Conservation (phyloP, 2,888 invertebrate genomes). For the Caenorhabditis japonica region DNA sequence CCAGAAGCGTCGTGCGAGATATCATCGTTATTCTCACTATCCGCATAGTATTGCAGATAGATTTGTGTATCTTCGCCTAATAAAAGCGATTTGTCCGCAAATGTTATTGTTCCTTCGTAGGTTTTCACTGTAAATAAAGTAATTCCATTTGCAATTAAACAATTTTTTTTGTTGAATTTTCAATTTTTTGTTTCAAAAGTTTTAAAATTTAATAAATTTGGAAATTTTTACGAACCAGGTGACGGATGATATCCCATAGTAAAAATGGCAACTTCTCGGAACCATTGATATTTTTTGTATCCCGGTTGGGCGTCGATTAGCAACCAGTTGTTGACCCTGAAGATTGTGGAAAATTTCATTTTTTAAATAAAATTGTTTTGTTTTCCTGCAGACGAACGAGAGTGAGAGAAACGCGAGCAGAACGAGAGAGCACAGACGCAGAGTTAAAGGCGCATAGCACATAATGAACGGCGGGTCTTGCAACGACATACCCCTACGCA, state of each 20-base stretch:
- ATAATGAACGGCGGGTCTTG: no score
- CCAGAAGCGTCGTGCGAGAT: constrained; percentile 46
- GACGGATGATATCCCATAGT: constrained; percentile 58
- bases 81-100: constrained; percentile 42
- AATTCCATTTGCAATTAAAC: constrained; percentile 5
- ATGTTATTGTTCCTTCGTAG: constrained; percentile 69
- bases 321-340: constrained; percentile 70
- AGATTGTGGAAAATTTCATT: neutral
- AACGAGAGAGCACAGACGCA: no score
- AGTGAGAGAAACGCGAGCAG: no score
- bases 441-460: no score
- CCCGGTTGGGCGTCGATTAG: constrained; percentile 16
- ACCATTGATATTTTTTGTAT: constrained; percentile 64
- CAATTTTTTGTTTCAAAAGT: no score
- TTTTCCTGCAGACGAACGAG: no score
- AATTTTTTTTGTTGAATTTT: no score
- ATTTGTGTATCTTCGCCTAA: neutral
- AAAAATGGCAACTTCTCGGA: constrained; percentile 72
- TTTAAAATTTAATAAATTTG: neutral
- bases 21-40: constrained; percentile 25
- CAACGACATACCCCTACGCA: no score
- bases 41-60: constrained; percentile 12
- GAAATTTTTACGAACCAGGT: constrained; percentile 46
- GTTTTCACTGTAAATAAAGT: constrained; percentile 66
- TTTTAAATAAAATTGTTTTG: no score